phyloP scores from a whole-genome alignment of 1,140 invertebrate genomes.

The Sinella curviseta region DNA sequence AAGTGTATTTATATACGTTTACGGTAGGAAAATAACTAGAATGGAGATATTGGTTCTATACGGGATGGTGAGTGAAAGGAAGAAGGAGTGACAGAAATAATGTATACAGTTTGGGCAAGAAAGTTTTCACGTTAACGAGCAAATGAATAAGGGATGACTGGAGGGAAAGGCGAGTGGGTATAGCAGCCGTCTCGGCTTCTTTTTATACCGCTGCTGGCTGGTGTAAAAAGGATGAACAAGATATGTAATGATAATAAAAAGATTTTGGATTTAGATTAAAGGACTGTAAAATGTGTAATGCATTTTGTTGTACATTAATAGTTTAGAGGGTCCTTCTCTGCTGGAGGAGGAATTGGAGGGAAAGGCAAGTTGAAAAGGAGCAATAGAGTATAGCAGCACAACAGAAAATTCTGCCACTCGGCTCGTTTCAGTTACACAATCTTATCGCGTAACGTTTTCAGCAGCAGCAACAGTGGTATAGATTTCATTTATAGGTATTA shows the following conservation, averaged over 20 bases:
- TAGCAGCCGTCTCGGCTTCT: too few relatives aligned
- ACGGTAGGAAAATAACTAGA: too few relatives aligned
- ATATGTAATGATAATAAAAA: background rate
- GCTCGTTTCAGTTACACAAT: background rate
- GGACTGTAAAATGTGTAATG: background rate
- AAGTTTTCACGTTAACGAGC: slow-evolving; percentile 11
- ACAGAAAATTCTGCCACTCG: background rate
- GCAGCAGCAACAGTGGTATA: too few relatives aligned
- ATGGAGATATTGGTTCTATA: too few relatives aligned
- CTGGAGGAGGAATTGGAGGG: background rate
- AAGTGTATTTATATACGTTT: too few relatives aligned
- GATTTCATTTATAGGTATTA: background rate
- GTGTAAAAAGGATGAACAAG: background rate
- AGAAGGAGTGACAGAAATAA: background rate
- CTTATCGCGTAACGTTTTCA: too few relatives aligned
- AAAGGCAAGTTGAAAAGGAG: too few relatives aligned
- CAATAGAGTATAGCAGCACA: background rate
- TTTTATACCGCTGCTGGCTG: too few relatives aligned
- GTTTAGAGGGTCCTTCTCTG: background rate
- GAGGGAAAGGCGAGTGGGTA: background rate
- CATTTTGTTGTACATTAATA: background rate
- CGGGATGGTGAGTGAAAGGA: too few relatives aligned
- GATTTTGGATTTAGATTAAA: slow-evolving; percentile 10
- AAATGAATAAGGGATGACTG: background rate
- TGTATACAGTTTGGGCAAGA: background rate